Conservation (phyloP, 2,888 invertebrate genomes). For the Drosophila kuntzei region DNA sequence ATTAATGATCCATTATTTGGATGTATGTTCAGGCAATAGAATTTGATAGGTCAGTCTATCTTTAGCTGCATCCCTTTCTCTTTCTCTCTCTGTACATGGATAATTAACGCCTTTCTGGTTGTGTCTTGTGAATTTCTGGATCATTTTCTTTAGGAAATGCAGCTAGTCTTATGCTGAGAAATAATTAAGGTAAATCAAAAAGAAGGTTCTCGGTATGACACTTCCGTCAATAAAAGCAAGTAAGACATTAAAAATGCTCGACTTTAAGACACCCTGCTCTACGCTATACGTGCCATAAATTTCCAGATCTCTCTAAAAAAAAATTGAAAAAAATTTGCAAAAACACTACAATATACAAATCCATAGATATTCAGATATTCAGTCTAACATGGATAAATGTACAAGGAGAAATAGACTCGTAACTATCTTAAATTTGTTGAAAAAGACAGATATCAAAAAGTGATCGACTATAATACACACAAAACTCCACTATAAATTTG, state of each 20-base stretch:
- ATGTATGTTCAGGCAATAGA: constrained; percentile 3
- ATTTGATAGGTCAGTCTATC: not conserved
- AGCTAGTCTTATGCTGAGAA: not conserved
- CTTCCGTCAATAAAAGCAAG: not conserved
- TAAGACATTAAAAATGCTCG: not conserved
- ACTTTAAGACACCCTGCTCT: not conserved
- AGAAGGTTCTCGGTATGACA: not conserved
- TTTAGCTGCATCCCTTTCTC: not conserved
- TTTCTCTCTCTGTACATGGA: constrained; percentile 29
- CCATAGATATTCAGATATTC: no score
- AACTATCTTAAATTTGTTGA: not conserved
- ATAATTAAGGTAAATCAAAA: constrained; percentile 1
- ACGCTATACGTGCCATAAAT: not conserved
- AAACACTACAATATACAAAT: no score
- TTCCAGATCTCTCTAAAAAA: not conserved
- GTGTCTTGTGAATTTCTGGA: constrained; percentile 22
- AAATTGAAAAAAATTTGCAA: not conserved
- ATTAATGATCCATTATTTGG: constrained; percentile 82
- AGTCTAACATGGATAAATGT: not conserved
- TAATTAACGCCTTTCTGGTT: constrained; percentile 79
- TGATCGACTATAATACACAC: not conserved
- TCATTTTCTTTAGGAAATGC: constrained; percentile 10
- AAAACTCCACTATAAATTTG: not conserved
- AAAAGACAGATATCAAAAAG: not conserved
- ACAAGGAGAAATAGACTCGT: not conserved